Evolutionary conservation across 2,888 invertebrate genomes (phyloP), one percentile per base, ranked within the genome.

Genomic region (Buathra laborator): DNA sequence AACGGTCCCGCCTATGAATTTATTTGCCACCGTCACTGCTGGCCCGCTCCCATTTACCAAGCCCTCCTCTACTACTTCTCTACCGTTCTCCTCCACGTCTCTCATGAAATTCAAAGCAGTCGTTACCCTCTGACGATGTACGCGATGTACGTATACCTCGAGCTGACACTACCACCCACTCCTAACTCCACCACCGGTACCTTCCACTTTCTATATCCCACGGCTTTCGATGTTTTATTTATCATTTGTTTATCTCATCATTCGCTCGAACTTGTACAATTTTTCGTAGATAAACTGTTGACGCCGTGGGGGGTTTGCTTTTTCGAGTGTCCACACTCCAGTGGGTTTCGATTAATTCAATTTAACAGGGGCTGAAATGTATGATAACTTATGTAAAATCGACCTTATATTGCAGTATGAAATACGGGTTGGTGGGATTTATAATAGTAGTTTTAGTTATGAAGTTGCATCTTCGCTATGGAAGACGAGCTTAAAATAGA

Each of bases 71-170:
- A 85, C 84, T 83, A 88, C 87, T 87, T 88, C 89, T 86, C 86
- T 72, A 75, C 74, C 64, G 72, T 90, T 89, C 88, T 88, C 89
- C 89, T 86, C 88, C 89, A 91, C 90, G 86, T 88, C 88, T 89
- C 91, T 93, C 93, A 93, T 92, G 93, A 93, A 93, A 93, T 93
- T 93, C 93, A 93, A 92, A 93, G 90, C 91, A 91, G 92, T 91
- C 91, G 91, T 93, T 92, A 92, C 90, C 89, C 88, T 90, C 88
- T 88, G 90, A 89, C 90, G 89, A 90, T 89, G 90, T 82, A 82
- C 83, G 67, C 70, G 86, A 84, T 62, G 86, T 72, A 79, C 53
- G 76, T 79, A 44, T 77, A 74, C 24, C 68, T 43, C 70, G 19
- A 37, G 32, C 77, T 46, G 70, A 64, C 67, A 81, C 76, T 32